phyloP scores from a whole-genome alignment of 2,797 vertebrate species.

The Pangasius krempfi region DNA sequence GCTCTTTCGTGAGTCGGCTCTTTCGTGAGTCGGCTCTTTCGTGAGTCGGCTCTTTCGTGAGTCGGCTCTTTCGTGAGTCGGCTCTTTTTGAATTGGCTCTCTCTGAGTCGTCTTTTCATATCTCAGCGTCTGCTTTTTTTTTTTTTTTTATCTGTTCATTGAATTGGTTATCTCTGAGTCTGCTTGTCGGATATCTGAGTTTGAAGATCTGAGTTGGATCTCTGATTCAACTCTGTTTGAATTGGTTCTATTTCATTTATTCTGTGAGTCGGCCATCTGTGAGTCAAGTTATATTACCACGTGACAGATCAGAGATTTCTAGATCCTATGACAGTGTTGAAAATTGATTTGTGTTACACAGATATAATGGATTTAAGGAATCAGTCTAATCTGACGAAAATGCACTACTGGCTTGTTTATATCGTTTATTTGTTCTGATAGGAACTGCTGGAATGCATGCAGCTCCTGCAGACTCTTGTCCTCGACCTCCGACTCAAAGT shows the following conservation, averaged over 20 bases:
- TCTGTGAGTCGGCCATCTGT: too few relatives aligned
- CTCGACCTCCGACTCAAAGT: conserved; percentile 79
- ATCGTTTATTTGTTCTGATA: conserved; percentile 54
- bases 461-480: conserved; percentile 79
- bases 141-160: background rate
- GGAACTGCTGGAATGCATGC: conserved; percentile 81
- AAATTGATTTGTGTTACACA: background rate
- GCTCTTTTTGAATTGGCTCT: background rate
- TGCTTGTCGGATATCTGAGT: background rate
- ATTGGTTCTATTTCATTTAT: background rate
- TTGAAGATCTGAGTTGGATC: background rate
- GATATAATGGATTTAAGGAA: background rate
- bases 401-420: background rate
- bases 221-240: background rate
- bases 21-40: too few relatives aligned
- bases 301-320: background rate
- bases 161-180: background rate
- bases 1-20: too few relatives aligned
- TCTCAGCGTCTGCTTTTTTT: background rate
- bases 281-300: background rate
- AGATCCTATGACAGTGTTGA: background rate
- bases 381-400: background rate
- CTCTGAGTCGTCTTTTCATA: background rate
- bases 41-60: too few relatives aligned
- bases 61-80: too few relatives aligned